Evolutionary conservation across 2,113 vertebrate genomes (phyloP), one percentile per base, ranked within the genome.

Genomic region (Crotophaga sulcirostris): DNA sequence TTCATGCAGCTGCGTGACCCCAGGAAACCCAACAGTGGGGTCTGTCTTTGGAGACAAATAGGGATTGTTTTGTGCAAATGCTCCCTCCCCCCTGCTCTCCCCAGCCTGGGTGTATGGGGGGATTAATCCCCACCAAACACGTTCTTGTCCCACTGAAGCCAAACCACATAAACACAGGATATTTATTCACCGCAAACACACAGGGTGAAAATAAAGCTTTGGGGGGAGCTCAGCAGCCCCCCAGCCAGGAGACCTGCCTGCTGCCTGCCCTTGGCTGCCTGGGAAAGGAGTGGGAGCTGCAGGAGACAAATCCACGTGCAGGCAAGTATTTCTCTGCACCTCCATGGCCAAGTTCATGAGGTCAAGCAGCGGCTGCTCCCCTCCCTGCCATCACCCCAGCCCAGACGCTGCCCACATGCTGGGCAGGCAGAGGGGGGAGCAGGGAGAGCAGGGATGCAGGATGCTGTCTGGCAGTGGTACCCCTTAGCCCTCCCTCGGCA

Each of bases 1-100:
- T 97, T 96, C 94, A 18, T 84, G 94, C 97, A 97, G 96, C 97
- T 97, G 97, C 6, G 62, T 95, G 96, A 97, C 97, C 96, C 97
- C 97, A 97, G 95, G 97, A 96, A 97, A 97, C 95, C 95, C 93
- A 95, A 11, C 36, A 25, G 95, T 95, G 93, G 97, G 95, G 90
- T 95, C 95, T 97, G 97, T 97, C 96, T 96, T 96, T 1, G 44
- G 93, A 96, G 96, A 96, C 91, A 96, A 95, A 88, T n/a, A 77
- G 95, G 68, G 93, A 95, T 94, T 96, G 96, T 92, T 95, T 69
- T 3, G 0, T 91, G 87, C 74, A 93, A 91, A 83, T 6, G 62
- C 76, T 90, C 56, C 83, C 87, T 67, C 79, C 86, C 21, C 79
- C 31, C 31, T 0, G 7, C 55, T 58, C 42, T 34, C 64, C 87